Percentiles rank a stretch among this genome's conserved stretches.
Conservation (phyloP, 2,113 vertebrate species). For the rabbit (Oryctolagus cuniculus) region DNA sequence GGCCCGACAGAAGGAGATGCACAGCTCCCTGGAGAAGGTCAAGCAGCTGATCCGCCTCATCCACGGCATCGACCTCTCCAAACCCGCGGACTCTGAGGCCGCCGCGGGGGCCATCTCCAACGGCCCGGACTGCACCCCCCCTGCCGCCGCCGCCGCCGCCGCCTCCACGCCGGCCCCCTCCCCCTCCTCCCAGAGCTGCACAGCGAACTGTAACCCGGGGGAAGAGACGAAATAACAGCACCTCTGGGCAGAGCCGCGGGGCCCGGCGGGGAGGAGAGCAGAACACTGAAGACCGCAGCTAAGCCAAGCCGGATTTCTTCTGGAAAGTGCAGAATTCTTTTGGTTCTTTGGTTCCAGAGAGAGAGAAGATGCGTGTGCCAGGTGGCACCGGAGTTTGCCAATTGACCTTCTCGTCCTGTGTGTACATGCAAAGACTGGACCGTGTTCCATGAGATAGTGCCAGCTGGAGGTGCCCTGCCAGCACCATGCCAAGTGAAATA, state of each 20-base stretch:
- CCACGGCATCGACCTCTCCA: slow-evolving; percentile 96
- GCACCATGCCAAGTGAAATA: slow-evolving; percentile 97
- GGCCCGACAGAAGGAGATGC: slow-evolving; percentile 98
- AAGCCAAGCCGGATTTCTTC: slow-evolving; percentile 90
- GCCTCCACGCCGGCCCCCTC: slow-evolving; percentile 87
- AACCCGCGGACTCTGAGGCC: slow-evolving; percentile 92
- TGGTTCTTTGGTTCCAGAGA: slow-evolving; percentile 92
- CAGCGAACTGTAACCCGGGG: slow-evolving; percentile 91
- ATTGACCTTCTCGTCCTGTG: slow-evolving; percentile 95
- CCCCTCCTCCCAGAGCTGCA: slow-evolving; percentile 89
- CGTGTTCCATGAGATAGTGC: slow-evolving; percentile 96
- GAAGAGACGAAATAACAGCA: slow-evolving; percentile 95
- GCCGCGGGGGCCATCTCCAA: slow-evolving; percentile 89
- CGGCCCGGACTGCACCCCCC: slow-evolving; percentile 90
- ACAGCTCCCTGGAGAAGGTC: slow-evolving; percentile 97
- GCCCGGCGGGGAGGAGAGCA: slow-evolving; percentile 84
- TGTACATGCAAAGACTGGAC: slow-evolving; percentile 97
- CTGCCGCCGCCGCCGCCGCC: slow-evolving; percentile 85
- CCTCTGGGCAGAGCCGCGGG: slow-evolving; percentile 85
- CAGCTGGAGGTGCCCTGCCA: slow-evolving; percentile 93
- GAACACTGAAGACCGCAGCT: slow-evolving; percentile 87
- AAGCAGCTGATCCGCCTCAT: slow-evolving; percentile 98
- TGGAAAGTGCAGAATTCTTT: slow-evolving; percentile 91
- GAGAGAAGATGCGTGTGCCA: slow-evolving; percentile 93
- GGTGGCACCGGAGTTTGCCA: slow-evolving; percentile 98